Conservation (phyloP, 2,113 vertebrate genomes). For the Gopherus flavomarginatus region DNA sequence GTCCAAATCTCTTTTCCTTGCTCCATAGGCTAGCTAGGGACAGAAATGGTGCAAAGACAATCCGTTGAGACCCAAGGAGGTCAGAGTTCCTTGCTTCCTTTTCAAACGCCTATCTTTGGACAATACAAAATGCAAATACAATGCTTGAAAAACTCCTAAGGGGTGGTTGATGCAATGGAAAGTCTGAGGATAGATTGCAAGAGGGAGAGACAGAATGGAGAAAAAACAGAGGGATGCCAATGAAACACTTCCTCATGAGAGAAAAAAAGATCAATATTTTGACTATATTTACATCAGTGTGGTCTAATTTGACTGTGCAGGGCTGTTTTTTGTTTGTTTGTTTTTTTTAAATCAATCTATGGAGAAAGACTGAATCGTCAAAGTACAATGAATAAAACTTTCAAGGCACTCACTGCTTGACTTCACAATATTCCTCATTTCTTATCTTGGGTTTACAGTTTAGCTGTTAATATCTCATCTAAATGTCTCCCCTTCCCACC, state of each 20-base stretch:
- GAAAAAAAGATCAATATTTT: neutral
- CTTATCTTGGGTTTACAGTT: neutral
- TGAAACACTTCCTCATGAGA: fast-evolving
- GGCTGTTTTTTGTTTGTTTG: neutral
- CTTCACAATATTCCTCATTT: neutral
- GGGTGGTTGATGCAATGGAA: neutral
- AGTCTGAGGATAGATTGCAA: neutral
- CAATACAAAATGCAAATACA: neutral
- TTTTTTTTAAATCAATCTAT: neutral
- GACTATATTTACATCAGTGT: neutral
- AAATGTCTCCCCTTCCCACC: neutral
- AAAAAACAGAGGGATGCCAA: neutral
- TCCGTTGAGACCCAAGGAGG: neutral
- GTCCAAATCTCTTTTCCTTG: neutral
- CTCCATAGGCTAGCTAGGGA: neutral
- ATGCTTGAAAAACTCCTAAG: neutral
- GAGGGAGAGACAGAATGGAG: neutral
- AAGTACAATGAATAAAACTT: neutral
- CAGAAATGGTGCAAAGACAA: neutral
- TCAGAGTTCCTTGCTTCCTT: fast-evolving
- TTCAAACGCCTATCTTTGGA: neutral
- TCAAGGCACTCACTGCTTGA: neutral
- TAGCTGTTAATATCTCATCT: neutral
- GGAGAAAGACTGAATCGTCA: neutral
- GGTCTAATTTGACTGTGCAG: neutral